Base-by-base conservation (phyloP, 2,888 invertebrate species). In the Barypeithes pellucidus region DNA sequence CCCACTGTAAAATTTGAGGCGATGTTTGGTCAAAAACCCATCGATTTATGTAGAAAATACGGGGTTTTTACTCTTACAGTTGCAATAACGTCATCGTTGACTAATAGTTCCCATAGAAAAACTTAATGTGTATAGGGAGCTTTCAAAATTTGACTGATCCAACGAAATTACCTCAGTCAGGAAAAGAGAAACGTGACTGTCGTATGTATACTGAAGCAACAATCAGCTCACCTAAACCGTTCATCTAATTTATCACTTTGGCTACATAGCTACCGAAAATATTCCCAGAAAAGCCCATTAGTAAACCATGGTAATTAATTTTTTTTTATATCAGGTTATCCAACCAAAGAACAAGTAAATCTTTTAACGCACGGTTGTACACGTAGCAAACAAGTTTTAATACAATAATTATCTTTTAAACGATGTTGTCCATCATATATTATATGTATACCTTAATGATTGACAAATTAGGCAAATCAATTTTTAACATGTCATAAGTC, bases 221-320 rank as follows among this genome's bases (percentile, higher is more conserved):
- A 57, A 57, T 57, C 54, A 33, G 14, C 54, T 36, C 33, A 57
- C 54, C 54, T 57, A 57, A 18, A 33, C 5, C 54, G 29, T 52
- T 57, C 54, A 29, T 29, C 14, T 20, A 50, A 65, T 65, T 65
- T 65, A 65, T 65, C 65, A 65, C 22, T 50, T 52, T 65, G 45
- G 20, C 47, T 52, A 33, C n/a, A n/a, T 50, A 12, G 65, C 65
- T 65, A 52, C 65, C 65, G 50, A 65, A 65, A 36, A 36, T 52
- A 65, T 65, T 65, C 65, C 50, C 65, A 65, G 65, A 65, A 65
- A 65, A 65, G 50, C 18, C 65, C 65, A 65, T 65, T 65, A 65
- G 65, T 65, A 39, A 12, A 57, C 43, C 39, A 43, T 41, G 22
- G 41, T 22, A 60, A 65, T 65, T 65, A 65, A 65, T 65, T 65